Percentiles rank a stretch among this genome's conserved stretches.
Conservation (phyloP, 2,113 vertebrate species). For the Gallinago undulata region DNA sequence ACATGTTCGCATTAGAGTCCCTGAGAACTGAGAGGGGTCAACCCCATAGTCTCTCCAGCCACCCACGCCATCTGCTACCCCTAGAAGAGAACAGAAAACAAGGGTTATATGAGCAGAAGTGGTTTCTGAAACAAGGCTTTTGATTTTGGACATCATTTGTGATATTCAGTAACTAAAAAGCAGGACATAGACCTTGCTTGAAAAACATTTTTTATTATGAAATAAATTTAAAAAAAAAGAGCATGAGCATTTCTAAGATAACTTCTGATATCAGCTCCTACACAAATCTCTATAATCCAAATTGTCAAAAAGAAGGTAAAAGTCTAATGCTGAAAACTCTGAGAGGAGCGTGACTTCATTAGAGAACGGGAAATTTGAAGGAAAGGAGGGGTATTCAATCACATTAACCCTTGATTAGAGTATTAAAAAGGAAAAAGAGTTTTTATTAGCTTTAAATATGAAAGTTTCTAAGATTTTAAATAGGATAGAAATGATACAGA, state of each 20-base stretch:
- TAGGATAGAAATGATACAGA: not conserved
- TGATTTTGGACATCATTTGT: not conserved
- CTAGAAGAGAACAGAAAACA: constrained; percentile 66
- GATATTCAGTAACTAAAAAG: not conserved
- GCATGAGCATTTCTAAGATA: not conserved
- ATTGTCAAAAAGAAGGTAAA: not conserved
- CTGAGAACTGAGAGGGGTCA: constrained; percentile 98
- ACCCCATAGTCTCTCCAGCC: constrained; percentile 99
- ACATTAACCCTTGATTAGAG: not conserved
- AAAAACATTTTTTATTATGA: not conserved
- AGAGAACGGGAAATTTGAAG: not conserved
- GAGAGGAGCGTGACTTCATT: not conserved
- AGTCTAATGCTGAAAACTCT: not conserved
- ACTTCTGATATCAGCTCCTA: not conserved
- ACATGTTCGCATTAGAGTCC: constrained; percentile 95
- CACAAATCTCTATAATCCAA: not conserved
- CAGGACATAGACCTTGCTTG: not conserved
- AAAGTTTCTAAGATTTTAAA: not conserved
- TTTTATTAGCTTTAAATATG: not conserved
- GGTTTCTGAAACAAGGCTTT: not conserved
- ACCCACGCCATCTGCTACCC: constrained; percentile 96
- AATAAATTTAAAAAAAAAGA: not conserved
- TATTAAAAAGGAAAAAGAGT: not conserved
- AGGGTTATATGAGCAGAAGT: not conserved
- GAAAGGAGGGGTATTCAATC: not conserved